Base-by-base conservation (phyloP, 2,113 vertebrate genomes). In the Cepphus grylle region DNA sequence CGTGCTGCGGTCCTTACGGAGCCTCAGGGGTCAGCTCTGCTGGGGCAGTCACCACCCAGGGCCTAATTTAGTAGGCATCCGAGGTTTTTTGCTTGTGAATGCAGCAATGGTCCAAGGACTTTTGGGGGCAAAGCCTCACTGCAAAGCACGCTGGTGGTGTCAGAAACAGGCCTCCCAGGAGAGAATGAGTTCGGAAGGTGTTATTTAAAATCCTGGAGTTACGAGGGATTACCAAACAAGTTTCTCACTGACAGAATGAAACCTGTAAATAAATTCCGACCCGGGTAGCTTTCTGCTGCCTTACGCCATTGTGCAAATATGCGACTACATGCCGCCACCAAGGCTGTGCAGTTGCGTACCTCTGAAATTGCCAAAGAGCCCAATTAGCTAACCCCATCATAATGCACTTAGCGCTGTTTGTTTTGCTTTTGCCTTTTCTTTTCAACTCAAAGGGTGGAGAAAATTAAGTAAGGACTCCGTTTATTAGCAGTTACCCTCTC, bases 341-440 rank as follows among this genome's bases (percentile, higher is more conserved):
- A 66, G 55, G 83, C 72, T 62, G 45, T 49, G 76, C 40, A 34
- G 66, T 70, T 95, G 78, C 2, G 0, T 77, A 45, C 47, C n/a
- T 92, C 86, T 53, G 74, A 73, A 83, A 80, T 88, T 95, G 85
- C 86, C 77, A 79, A 94, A 96, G 83, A 96, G 65, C 81, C 81
- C 73, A 89, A 79, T 96, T 86, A 96, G 38, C 73, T 55, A 95
- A 96, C 83, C 38, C 72, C 47, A 61, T 91, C 73, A 84, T 89
- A 84, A 94, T 8, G 76, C 52, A 84, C 81, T 89, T 95, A 81
- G 43, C 69, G 8, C 43, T 74, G 73, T 84, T 93, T 71, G 70
- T 16, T 94, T 94, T 96, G 69, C 42, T 93, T 78, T 50, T 94
- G 61, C 70, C 86, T 91, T 88, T 81, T 34, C 67, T 96, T 84